Base-by-base conservation (phyloP, 92 coral and sea anemone genomes). In the Siderastrea siderea region DNA sequence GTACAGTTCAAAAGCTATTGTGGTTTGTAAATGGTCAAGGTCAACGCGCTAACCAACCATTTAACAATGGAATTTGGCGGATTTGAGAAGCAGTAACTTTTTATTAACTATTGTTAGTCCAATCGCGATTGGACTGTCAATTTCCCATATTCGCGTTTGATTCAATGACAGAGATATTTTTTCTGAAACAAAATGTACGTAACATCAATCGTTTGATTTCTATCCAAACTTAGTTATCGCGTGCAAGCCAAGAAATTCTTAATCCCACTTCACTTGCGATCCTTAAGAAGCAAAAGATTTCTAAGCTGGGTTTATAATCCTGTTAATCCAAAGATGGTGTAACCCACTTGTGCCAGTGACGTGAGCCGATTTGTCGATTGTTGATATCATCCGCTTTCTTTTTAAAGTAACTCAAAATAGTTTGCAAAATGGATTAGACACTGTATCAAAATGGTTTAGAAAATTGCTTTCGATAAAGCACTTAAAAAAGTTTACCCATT, bases 221-320 rank as follows among this genome's bases (percentile, higher is more conserved):
- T 47, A 6, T 5, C 49, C 2, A 55, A 55, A 6, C 12, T 55
- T 55, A 55, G 2, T 8, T 55, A 55, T 68, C 73, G 13, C 19
- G 47, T 11, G 60, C 71, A 47, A 3, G 60, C 60, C 45, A 75
- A 54, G 14, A 75, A 75, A 55, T 7, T 45, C 57, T 64, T 79
- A 4, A 65, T 50, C 46, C 73, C 47, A 63, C 72, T 65, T 51
- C 47, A 47, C 61, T 48, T 46, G 4, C 43, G 59, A 67, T 44
- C 52, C 68, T 10, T 43, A 38, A n/a, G 77, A 16, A 45, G 53
- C 75, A 67, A 55, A 71, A 69, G 75, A 69, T 71, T 12, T 38
- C 48, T 14, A 66, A 55, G 86, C 58, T 57, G 50, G 14, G 26
- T 52, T 46, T 38, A 19, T 53, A 52, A 74, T 74, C 70, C 14